These are phyloP conservation scores for Corapipo altera DNA, from an alignment of 2,113 vertebrate species.

Conservation along the genomic window DNA sequence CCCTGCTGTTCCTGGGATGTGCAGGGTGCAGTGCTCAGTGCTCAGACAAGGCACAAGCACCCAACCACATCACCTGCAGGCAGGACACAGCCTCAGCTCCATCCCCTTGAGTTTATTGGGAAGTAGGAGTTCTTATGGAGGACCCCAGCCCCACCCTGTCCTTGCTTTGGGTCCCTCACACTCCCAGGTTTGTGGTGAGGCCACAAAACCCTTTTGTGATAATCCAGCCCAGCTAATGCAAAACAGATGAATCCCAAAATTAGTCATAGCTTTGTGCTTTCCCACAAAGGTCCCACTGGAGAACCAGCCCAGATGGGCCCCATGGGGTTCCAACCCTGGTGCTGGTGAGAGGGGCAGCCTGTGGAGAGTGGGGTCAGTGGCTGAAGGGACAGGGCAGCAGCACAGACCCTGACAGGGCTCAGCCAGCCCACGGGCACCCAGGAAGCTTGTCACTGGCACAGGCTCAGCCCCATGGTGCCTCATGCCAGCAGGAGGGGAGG, in stretches of 20 bases:
- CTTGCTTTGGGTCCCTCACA: fast-evolving
- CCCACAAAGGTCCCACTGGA: neutral
- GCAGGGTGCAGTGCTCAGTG: neutral
- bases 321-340: neutral
- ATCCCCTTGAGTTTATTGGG: neutral
- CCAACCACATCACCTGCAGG: fast-evolving
- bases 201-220: neutral
- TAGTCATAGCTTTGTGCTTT: conserved; percentile 16
- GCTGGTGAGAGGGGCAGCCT: neutral
- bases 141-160: neutral
- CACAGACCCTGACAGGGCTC: neutral
- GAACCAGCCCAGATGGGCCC: neutral
- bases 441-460: neutral
- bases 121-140: neutral
- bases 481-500: neutral
- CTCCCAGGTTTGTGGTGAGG: neutral
- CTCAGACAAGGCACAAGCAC: neutral
- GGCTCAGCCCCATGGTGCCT: fast-evolving
- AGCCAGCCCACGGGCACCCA: fast-evolving
- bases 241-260: conserved; percentile 21
- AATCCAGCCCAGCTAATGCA: neutral
- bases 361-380: neutral
- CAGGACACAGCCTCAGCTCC: neutral
- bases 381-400: fast-evolving
- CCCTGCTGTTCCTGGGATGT: neutral